A percentile compares a stretch with the other conserved stretches of the same genome.
Evolutionary conservation across 2,797 vertebrate species (phyloP).

Genomic region (Sylvilagus floridanus): DNA sequence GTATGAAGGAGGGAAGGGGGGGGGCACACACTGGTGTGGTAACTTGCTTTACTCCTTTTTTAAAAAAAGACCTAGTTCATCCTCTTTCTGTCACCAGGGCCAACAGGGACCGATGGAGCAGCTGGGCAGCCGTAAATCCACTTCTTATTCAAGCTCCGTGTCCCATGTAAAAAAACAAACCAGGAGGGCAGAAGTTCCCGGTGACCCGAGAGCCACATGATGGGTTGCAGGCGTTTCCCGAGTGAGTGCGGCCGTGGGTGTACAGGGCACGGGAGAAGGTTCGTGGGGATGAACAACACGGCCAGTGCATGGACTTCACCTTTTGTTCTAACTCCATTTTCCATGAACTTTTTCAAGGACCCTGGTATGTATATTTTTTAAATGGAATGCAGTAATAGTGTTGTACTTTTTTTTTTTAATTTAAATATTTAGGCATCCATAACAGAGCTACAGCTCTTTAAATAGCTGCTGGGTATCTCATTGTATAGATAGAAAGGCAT

Average conservation of each 20-base stretch:
- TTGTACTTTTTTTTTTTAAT: neutral
- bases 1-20: no score
- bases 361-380: neutral
- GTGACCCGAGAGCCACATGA: neutral
- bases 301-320: no score
- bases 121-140: neutral
- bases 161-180: neutral
- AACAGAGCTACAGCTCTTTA: neutral
- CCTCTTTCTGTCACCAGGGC: neutral
- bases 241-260: neutral
- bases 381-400: neutral
- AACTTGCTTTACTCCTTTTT: neutral
- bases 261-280: neutral
- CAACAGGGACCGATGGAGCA: neutral
- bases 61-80: neutral
- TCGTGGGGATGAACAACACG: no score
- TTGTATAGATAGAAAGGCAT: neutral
- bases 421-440: neutral
- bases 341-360: no score
- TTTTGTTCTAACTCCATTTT: no score
- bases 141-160: neutral
- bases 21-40: neutral
- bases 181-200: neutral
- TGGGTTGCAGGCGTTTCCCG: constrained; percentile 30
- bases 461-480: neutral